Conservation (phyloP, 2,113 vertebrate genomes). For the Zingel zingel region DNA sequence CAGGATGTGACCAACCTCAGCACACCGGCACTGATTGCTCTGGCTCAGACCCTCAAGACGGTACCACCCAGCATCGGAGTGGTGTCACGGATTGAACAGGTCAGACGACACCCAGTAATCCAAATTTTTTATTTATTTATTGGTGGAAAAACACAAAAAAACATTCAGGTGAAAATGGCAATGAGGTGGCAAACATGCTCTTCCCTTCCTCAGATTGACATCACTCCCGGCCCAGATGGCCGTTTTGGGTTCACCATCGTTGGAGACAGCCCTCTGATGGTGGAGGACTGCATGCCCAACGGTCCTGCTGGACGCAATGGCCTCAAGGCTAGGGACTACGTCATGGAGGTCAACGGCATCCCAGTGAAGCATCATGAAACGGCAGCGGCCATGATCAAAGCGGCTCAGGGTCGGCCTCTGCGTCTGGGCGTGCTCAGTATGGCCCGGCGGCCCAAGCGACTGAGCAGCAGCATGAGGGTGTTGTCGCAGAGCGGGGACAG, state of each 20-base stretch:
- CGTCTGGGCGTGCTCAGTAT: slow-evolving; percentile 89
- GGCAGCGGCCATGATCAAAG: slow-evolving; percentile 83
- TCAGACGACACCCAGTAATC: slow-evolving; percentile 19
- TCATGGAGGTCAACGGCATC: slow-evolving; percentile 89
- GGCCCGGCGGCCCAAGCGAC: slow-evolving; percentile 79
- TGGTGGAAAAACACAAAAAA: neutral
- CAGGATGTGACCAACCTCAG: slow-evolving; percentile 90
- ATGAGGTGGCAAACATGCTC: neutral
- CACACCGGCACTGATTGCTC: slow-evolving; percentile 83
- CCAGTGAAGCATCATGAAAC: slow-evolving; percentile 83
- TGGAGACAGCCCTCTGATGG: slow-evolving; percentile 84
- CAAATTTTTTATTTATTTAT: neutral
- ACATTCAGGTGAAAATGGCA: neutral
- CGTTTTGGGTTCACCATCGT: slow-evolving; percentile 87
- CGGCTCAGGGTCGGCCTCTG: slow-evolving; percentile 81
- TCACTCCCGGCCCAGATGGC: slow-evolving; percentile 81
- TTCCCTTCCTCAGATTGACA: slow-evolving; percentile 72
- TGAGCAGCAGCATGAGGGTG: slow-evolving; percentile 86
- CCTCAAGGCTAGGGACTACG: slow-evolving; percentile 85
- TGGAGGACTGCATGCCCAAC: slow-evolving; percentile 84
- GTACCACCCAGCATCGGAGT: slow-evolving; percentile 97
- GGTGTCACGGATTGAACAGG: slow-evolving; percentile 89
- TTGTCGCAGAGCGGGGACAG: slow-evolving; percentile 81
- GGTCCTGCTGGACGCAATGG: slow-evolving; percentile 86
- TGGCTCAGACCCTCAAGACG: slow-evolving; percentile 89